Base-by-base conservation (phyloP, 1,140 invertebrate genomes). In the Nasonia giraulti region DNA sequence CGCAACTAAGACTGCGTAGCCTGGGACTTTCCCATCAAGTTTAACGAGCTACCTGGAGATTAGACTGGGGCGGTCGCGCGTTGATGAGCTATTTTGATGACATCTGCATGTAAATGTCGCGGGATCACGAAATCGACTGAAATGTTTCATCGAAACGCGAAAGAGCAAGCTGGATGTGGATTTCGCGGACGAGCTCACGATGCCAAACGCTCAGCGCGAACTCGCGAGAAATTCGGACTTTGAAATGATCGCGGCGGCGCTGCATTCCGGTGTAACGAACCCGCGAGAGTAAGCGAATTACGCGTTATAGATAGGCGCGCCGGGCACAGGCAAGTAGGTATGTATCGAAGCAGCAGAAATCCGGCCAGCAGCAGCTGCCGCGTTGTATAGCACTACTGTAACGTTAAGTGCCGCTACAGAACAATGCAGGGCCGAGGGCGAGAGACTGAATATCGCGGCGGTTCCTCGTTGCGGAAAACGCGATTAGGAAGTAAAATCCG, bases 401-500 rank as follows among this genome's bases (percentile, higher is more conserved):
- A 68, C 74, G 73, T 66, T 77, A 68, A 83, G 74, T 7, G 74
- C 50, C 40, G 80, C 11, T 11, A 12, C 11, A n/a, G 47, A 33
- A 75, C 40, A 79, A 79, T 37, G 68, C 27, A 27, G 27, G 27
- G 75, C 74, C n/a, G 50, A 74, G 68, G 8, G 50, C 33, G 76
- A 37, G 27, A 55, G 37, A 40, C 37, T 44, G 76, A 73, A 62
- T 62, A 62, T n/a, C 55, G 55, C 55, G 14, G 55, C 17, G 40
- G 40, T 10, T 10, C 40, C 73, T 0, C 50, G 50, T 20, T 44
- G 40, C 37, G 37, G 74, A 69, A 74, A 75, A 80, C 80, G 83
- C 77, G 77, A 80, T 84, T 79, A 76, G 73, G 81, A 76, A 76
- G 81, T 75, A 68, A 83, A 83, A 83, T 75, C 81, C 81, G n/a